Evolutionary conservation across 2,888 invertebrate genomes (phyloP), one percentile per base, ranked within the genome.

Genomic region (Lasioglossum leucozonium): DNA sequence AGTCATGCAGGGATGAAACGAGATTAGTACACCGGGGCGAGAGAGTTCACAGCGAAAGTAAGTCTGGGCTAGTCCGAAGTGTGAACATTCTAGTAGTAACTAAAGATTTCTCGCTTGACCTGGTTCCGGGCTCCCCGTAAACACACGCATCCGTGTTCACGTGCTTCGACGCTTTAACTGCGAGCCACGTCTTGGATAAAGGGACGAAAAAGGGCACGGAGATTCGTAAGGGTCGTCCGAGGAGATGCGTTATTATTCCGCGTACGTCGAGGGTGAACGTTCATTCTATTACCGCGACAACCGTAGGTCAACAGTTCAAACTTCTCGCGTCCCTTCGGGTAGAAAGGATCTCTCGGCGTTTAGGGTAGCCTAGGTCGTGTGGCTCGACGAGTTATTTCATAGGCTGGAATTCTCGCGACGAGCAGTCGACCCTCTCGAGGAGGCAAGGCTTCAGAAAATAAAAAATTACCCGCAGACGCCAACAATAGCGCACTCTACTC

Each of bases 61-160:
- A 84, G 84, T 62, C 69, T 77, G 73, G 42, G 69, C 67, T 67
- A 84, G 84, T 72, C 72, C 65, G 69, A 37, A 69, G 69, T 58
- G 75, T 85, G 77, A 79, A 84, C 77, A 79, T 82, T 82, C 79
- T 67, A 72, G 82, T 81, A 81, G 82, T 84, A 77, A 88, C 87
- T 88, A 89, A 90, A 86, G 84, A 89, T 90, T 89, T 89, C 77
- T 83, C 87, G 82, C 78, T 84, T 85, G 90, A 81, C 87, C 89
- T 79, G 82, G 67, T 89, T 89, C 51, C 18, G 76, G 82, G 82
- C 72, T 69, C 82, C 47, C 82, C 47, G 65, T 62, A 44, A 40
- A 72, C 75, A 62, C 81, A 73, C 81, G 72, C 22, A 34, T 65
- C 11, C 22, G 55, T 40, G 62, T 71, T 71, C 82, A 65, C 11